phyloP scores from a whole-genome alignment of 2,888 invertebrate genomes.

The Ceramica pisi region DNA sequence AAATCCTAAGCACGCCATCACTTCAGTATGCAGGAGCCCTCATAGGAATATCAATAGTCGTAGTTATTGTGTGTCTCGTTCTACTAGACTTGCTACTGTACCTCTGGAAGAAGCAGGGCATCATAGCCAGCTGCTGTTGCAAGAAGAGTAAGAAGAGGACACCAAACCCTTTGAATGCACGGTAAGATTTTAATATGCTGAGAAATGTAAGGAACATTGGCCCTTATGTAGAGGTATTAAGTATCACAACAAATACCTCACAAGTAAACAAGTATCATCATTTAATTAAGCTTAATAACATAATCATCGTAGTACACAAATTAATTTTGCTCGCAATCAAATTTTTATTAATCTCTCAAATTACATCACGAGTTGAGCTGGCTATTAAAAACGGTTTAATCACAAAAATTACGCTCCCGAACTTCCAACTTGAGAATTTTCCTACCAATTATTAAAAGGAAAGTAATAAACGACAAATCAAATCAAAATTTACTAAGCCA shows the following conservation, averaged over 20 bases:
- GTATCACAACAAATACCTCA: conserved; percentile 20
- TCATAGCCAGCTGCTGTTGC: conserved; percentile 92
- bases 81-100: conserved; percentile 96
- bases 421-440: conserved; percentile 26
- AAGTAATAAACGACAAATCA: conserved; percentile 59
- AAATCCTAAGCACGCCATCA: conserved; percentile 60
- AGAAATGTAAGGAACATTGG: neutral
- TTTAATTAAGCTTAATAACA: conserved; percentile 25
- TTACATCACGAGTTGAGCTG: conserved; percentile 24
- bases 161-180: conserved; percentile 79
- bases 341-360: conserved; percentile 31
- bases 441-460: conserved; percentile 51
- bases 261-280: conserved; percentile 3
- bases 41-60: conserved; percentile 95
- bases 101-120: conserved; percentile 91
- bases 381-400: conserved; percentile 43
- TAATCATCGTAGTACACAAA: conserved; percentile 12
- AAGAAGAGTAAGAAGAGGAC: conserved; percentile 90
- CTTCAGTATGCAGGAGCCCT: conserved; percentile 93
- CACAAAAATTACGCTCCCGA: conserved; percentile 26
- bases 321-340: conserved; percentile 28
- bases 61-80: conserved; percentile 94
- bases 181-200: conserved; percentile 70
- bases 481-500: conserved; percentile 54
- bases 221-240: neutral